Base-by-base conservation (phyloP, 2,113 vertebrate genomes). In the Salvator merianae region DNA sequence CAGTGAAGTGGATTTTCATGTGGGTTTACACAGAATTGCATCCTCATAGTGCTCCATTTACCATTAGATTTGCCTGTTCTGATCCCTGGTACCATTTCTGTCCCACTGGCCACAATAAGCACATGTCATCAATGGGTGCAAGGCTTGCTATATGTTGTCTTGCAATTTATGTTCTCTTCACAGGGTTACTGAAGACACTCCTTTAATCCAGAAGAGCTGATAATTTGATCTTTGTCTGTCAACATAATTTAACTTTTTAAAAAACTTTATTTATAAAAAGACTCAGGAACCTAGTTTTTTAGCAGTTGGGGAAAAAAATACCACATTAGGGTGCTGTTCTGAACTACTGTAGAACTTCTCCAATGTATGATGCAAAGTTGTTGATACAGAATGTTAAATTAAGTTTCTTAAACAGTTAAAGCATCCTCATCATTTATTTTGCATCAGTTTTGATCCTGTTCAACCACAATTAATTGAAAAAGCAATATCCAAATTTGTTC, bases 401-500 rank as follows among this genome's bases (percentile, higher is more conserved):
- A 77, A 84, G 22, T 2, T 86, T 85, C 86, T 68, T 87, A 7
- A 91, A 22, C 12, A 34, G 2, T 28, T 88, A 79, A 80, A 86
- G 88, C 55, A 89, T 92, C 84, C 75, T 24, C 66, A 73, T 34
- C 1, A 38, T 63, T 86, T 86, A 83, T 38, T 79, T 87, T 85
- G 66, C 71, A 72, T 68, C 7, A 50, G 10, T 85, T 90, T 90
- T 90, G 77, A 87, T 32, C 14, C 13, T 83, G 36, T 24, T 88
- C 14, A 9, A 30, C 86, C 34, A 4, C 85, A 3, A 85, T 88
- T 34, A 86, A 82, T 22, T 74, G 20, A 86, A 63, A 91, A 91
- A 28, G 80, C n/a, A 92, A 84, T 83, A 86, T 38, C 79, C 80
- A 89, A 87, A 86, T 77, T 26, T 91, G 82, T 81, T 87, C 65